Conservation (phyloP, 2,797 vertebrate species). For the Pantherophis alleghaniensis region DNA sequence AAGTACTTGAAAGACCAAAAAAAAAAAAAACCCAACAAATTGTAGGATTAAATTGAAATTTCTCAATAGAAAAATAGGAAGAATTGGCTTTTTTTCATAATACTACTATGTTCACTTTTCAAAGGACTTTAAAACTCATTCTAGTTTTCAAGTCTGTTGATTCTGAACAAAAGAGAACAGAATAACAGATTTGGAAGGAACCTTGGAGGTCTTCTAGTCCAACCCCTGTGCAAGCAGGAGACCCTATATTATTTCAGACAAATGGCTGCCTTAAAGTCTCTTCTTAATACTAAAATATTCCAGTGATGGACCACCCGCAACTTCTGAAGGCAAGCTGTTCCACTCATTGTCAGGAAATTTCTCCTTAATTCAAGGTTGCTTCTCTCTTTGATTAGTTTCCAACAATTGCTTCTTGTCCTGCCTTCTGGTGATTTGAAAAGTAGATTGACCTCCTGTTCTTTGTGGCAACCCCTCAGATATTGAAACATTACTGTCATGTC, state of each 20-base stretch:
- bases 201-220: background rate
- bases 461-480: background rate
- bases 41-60: background rate
- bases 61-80: background rate
- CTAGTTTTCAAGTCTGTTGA: background rate
- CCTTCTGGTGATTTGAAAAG: background rate
- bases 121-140: background rate
- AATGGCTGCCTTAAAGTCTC: background rate
- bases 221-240: background rate
- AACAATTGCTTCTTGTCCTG: background rate
- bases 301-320: background rate
- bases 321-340: background rate
- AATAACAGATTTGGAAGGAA: background rate
- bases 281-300: background rate
- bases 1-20: background rate
- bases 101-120: background rate
- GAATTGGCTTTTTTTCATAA: background rate
- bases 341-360: background rate
- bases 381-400: background rate
- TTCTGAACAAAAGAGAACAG: background rate
- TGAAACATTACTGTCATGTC: background rate
- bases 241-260: background rate
- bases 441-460: background rate
- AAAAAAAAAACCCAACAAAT: background rate
- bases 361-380: background rate